Percentiles rank a stretch among this genome's conserved stretches.
Evolutionary conservation across 2,797 vertebrate genomes (phyloP).

Genomic region (Anisognathus igniventris): DNA sequence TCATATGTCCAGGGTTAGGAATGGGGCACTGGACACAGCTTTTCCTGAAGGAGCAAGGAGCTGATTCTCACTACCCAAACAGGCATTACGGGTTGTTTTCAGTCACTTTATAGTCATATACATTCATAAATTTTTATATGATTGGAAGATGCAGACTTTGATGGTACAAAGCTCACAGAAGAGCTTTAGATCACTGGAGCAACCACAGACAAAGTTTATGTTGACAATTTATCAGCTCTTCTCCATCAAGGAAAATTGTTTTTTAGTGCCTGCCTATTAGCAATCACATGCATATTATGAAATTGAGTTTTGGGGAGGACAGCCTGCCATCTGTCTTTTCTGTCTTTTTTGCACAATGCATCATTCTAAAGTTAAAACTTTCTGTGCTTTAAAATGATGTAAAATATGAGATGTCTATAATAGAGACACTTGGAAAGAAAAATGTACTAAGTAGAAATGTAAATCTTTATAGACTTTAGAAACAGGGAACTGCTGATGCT

Average conservation of each 20-base stretch:
- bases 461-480: constrained; percentile 55
- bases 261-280: constrained; percentile 76
- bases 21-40: not conserved
- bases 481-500: constrained; percentile 36
- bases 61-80: constrained; percentile 40
- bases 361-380: constrained; percentile 67
- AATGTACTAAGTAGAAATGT: constrained; percentile 52
- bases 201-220: constrained; percentile 69
- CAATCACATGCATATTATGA: constrained; percentile 73
- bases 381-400: constrained; percentile 57
- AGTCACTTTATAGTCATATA: constrained; percentile 66
- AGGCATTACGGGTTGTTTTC: constrained; percentile 55
- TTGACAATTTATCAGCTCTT: constrained; percentile 74
- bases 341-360: constrained; percentile 51
- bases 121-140: constrained; percentile 72
- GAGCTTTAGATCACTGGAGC: constrained; percentile 68
- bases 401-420: constrained; percentile 64
- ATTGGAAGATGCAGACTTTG: constrained; percentile 66
- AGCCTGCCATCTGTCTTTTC: constrained; percentile 74
- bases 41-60: constrained; percentile 19
- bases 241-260: constrained; percentile 70
- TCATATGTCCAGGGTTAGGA: not conserved
- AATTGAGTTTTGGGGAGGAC: constrained; percentile 73
- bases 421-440: constrained; percentile 61
- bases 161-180: constrained; percentile 64